Conservation (phyloP, 2,113 vertebrate species). For the Eublepharis macularius region DNA sequence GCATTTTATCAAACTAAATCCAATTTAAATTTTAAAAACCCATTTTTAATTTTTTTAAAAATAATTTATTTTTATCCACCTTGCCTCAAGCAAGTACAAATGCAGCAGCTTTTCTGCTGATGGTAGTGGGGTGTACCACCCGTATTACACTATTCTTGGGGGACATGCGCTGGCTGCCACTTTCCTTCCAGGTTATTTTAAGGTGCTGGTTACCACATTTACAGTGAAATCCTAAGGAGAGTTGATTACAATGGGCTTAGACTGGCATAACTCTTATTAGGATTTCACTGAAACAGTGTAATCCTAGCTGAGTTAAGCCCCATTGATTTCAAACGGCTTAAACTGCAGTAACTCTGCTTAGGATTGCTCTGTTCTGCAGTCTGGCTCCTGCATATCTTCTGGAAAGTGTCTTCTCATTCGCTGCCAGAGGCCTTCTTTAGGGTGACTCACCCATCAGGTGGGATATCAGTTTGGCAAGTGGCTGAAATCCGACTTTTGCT, state of each 20-base stretch:
- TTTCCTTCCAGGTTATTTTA: background rate
- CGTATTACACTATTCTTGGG: background rate
- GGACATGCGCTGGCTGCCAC: background rate
- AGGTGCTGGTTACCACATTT: background rate
- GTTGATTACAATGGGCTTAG: no score
- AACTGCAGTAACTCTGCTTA: no score
- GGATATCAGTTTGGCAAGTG: background rate
- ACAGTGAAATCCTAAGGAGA: no score
- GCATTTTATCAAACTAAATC: no score
- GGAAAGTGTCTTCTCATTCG: background rate
- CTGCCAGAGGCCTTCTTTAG: background rate
- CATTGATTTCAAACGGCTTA: no score
- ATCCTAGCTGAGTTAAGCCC: no score
- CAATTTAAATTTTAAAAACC: no score
- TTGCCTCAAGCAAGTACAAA: background rate
- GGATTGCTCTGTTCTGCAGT: no score
- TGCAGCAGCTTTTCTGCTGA: background rate
- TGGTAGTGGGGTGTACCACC: background rate
- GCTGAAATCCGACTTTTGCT: background rate
- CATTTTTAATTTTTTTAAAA: no score
- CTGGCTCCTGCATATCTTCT: background rate
- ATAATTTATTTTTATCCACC: no score
- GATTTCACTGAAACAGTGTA: no score
- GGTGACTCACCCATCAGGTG: background rate
- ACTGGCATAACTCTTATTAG: no score